phyloP scores from a whole-genome alignment of 2,888 invertebrate species.

The Vannuccia rotundouncinata region DNA sequence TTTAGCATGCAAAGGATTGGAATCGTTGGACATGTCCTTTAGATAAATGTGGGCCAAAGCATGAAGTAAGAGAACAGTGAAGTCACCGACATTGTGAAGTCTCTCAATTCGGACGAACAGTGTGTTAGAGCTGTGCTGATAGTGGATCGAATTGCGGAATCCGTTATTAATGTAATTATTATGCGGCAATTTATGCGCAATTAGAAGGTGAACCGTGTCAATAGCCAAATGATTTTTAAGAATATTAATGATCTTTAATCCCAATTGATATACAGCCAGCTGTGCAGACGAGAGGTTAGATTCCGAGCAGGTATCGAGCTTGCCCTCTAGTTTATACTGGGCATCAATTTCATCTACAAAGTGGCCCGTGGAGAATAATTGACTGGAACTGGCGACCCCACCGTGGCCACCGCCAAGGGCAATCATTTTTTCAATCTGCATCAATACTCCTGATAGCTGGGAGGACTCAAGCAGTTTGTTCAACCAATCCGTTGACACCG shows the following conservation, averaged over 20 bases:
- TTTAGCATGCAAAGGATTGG: slow-evolving; percentile 48
- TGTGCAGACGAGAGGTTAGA: background rate
- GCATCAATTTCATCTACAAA: slow-evolving; percentile 18
- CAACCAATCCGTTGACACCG: background rate
- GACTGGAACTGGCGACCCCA: background rate
- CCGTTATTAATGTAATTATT: slow-evolving; percentile 49
- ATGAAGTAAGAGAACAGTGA: slow-evolving; percentile 51
- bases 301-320: background rate
- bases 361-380: background rate
- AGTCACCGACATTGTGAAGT: slow-evolving; percentile 53
- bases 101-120: slow-evolving; percentile 51
- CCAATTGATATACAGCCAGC: slow-evolving; percentile 44
- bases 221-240: slow-evolving; percentile 45
- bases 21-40: slow-evolving; percentile 50
- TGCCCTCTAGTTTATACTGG: slow-evolving; percentile 5
- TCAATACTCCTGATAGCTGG: background rate
- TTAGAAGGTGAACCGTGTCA: slow-evolving; percentile 48
- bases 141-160: slow-evolving; percentile 50
- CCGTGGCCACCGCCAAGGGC: background rate
- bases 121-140: slow-evolving; percentile 48
- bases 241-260: slow-evolving; percentile 50
- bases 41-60: slow-evolving; percentile 51
- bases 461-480: background rate
- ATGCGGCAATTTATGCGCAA: slow-evolving; percentile 51
- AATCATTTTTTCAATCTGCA: background rate